Evolutionary conservation across 2,113 vertebrate species (phyloP).

Genomic region (Apistogramma diplotaenia): DNA sequence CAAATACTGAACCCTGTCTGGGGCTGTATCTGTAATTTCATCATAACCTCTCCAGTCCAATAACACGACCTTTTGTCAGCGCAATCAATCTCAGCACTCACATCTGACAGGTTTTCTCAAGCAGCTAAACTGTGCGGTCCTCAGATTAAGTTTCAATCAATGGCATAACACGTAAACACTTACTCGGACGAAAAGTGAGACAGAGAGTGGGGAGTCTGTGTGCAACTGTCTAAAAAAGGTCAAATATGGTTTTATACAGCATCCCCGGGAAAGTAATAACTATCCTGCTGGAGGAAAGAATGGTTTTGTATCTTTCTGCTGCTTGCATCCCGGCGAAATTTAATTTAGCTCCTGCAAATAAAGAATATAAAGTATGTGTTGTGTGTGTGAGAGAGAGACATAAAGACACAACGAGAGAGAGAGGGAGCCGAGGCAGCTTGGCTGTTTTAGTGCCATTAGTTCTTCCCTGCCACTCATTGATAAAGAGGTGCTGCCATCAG

Average conservation of each 20-base stretch:
- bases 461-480: conserved; percentile 66
- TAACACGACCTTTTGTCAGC: conserved; percentile 42
- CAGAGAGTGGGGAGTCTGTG: not conserved
- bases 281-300: not conserved
- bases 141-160: conserved; percentile 58
- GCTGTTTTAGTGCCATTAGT: conserved; percentile 61
- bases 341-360: conserved; percentile 18
- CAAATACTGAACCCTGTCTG: conserved; percentile 5
- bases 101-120: conserved; percentile 38
- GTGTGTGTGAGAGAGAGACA: not conserved
- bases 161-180: conserved; percentile 33
- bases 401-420: not conserved
- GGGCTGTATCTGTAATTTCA: conserved; percentile 49
- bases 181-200: not conserved
- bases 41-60: conserved; percentile 47
- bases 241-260: not conserved
- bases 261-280: not conserved
- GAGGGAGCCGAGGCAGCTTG: not conserved
- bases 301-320: conserved; percentile 2
- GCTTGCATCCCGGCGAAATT: conserved; percentile 16
- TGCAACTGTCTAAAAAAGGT: conserved; percentile 29
- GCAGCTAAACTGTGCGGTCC: conserved; percentile 36
- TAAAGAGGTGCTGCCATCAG: conserved; percentile 67
- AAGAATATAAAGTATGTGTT: conserved; percentile 15
- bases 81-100: conserved; percentile 13